Evolutionary conservation across 2,113 vertebrate species (phyloP), one percentile per base, ranked within the genome.

Genomic region (Vireo altiloquus): DNA sequence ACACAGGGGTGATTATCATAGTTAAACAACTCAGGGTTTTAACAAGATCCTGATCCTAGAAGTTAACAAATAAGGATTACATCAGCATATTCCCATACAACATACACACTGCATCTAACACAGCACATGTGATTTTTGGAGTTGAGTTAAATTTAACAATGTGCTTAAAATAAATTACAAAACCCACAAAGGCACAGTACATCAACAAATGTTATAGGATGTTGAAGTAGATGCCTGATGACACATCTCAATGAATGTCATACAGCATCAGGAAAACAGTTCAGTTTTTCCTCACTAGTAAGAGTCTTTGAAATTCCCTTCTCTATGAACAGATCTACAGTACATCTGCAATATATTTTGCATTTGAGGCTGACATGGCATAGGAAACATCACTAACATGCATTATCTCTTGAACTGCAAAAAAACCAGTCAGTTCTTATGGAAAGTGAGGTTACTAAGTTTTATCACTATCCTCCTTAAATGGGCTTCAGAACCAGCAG

Each of bases 1-100:
- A 99, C 16, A 99, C 98, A 6, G 99, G 99, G 28, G 98, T 98
- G 95, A 99, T 99, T 96, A 99, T 98, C 87, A 99, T 98, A 49
- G 98, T 98, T 97, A 99, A 98, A 92, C 98, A 98, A 96, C 98
- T 96, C 52, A 99, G 97, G 75, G 98, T 98, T 97, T 98, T 98
- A 87, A 98, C 98, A 96, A 99, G 98, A 71, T 99, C 99, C 97
- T 98, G 98, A 96, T 97, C 98, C 99, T 99, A 88, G 54, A 94
- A 97, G 87, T 66, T 91, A 92, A 92, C 33, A 88, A 87, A 57
- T 9, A 92, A 56, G 23, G 42, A 61, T 70, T 37, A 69, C 13
- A 31, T 92, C 27, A 90, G 59, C 30, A 35, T 27, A 59, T 17
- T 46, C 20, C 33, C 46, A 17, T 6, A 33, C 13, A 52, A 52